Evolutionary conservation across 2,797 vertebrate genomes (phyloP).

Genomic region (Neostethus bicornis): DNA sequence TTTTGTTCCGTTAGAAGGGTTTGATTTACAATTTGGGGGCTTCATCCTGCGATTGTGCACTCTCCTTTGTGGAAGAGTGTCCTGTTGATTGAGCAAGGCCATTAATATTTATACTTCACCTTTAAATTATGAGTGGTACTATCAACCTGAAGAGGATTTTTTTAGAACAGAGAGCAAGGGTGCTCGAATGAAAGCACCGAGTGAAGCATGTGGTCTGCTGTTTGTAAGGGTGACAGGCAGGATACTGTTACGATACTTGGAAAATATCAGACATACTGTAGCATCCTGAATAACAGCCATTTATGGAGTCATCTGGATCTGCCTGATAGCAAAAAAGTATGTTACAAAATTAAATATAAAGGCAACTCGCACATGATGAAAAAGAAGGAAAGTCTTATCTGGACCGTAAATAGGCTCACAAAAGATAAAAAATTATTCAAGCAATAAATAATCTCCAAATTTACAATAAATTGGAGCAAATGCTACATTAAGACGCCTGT

Average conservation of each 20-base stretch:
- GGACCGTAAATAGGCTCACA: conserved; percentile 1
- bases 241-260: conserved; percentile 34
- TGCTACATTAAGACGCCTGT: background rate
- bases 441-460: background rate
- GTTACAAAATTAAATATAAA: background rate
- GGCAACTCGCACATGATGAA: background rate
- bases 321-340: background rate
- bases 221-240: conserved; percentile 50
- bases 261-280: conserved; percentile 44
- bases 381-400: background rate
- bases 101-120: conserved; percentile 70
- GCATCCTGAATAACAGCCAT: conserved; percentile 41
- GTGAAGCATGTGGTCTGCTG: conserved; percentile 50
- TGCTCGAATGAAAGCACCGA: conserved; percentile 25
- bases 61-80: conserved; percentile 29
- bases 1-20: conserved; percentile 32
- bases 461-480: background rate
- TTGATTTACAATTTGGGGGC: conserved; percentile 24
- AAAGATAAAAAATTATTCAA: background rate
- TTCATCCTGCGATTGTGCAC: background rate
- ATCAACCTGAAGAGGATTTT: conserved; percentile 55
- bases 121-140: conserved; percentile 64
- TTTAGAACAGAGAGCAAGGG: conserved; percentile 46
- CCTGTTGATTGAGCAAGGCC: conserved; percentile 46
- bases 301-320: conserved; percentile 34